Percentiles rank a stretch among this genome's conserved stretches.
phyloP scores from a whole-genome alignment of 2,797 vertebrate genomes.

The Erethizon dorsatum region DNA sequence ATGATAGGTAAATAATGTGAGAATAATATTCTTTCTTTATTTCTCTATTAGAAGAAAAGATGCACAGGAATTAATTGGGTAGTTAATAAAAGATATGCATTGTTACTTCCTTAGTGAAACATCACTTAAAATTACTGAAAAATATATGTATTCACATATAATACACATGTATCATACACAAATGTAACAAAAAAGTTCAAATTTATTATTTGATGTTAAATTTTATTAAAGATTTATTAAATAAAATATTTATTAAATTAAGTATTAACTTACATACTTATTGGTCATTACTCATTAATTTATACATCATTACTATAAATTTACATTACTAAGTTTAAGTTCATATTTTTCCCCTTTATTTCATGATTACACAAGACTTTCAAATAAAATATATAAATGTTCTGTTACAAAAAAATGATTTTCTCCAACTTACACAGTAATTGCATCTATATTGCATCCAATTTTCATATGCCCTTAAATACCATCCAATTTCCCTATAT shows the following conservation, averaged over 20 bases:
- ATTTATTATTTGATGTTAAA: neutral
- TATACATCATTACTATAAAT: neutral
- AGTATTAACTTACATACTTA: neutral
- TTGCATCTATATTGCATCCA: neutral
- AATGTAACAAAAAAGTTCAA: neutral
- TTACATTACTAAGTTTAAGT: neutral
- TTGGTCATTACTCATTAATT: neutral
- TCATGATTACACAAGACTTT: slow-evolving; percentile 36
- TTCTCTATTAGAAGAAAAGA: neutral
- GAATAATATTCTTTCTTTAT: neutral
- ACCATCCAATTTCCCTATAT: neutral
- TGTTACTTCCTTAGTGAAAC: neutral
- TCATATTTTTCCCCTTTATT: neutral
- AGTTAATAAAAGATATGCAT: neutral
- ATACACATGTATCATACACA: neutral
- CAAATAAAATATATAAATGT: neutral
- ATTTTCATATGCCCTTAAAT: neutral
- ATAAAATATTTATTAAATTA: neutral
- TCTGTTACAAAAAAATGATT: neutral
- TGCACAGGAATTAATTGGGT: neutral
- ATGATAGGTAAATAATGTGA: neutral
- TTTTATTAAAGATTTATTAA: neutral
- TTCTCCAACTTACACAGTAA: neutral
- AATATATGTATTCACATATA: neutral
- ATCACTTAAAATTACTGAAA: neutral